A percentile compares a stretch with the other conserved stretches of the same genome.
phyloP scores from a whole-genome alignment of 1,140 invertebrate species.

The Tetragnatha versicolor region DNA sequence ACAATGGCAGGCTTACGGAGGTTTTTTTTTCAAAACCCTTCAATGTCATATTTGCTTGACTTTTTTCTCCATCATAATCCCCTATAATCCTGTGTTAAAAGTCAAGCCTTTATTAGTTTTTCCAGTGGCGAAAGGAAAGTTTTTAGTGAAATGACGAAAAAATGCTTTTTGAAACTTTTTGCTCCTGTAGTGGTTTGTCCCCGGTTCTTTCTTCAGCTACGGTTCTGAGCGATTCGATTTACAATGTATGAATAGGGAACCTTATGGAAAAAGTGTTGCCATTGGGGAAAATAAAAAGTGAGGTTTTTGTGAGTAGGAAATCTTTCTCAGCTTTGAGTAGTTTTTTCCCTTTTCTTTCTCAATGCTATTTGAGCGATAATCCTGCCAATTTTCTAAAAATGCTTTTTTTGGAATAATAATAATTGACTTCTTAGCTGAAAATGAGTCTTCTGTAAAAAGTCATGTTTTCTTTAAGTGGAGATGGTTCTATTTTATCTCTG shows the following conservation, averaged over 20 bases:
- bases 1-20: neutral
- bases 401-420: too few species aligned
- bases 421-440: too few species aligned
- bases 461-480: too few species aligned
- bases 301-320: too few species aligned
- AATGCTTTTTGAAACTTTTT: neutral
- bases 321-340: too few species aligned
- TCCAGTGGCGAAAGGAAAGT: neutral
- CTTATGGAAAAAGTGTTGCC: neutral
- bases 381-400: too few species aligned
- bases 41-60: conserved; percentile 29
- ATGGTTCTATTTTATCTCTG: too few species aligned
- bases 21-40: conserved; percentile 21
- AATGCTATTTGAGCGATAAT: too few species aligned
- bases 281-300: too few species aligned
- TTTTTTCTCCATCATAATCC: neutral
- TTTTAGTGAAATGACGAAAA: conserved; percentile 1
- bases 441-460: too few species aligned
- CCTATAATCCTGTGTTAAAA: conserved; percentile 22
- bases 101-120: conserved; percentile 17
- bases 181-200: neutral
- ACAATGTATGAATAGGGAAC: neutral
- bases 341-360: too few species aligned
- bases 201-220: too few species aligned
- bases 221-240: neutral